Percentiles rank a stretch among this genome's conserved stretches.
These are phyloP conservation scores for Thymelicus sylvestris DNA, from an alignment of 2,888 invertebrate species.

Conservation along the genomic window DNA sequence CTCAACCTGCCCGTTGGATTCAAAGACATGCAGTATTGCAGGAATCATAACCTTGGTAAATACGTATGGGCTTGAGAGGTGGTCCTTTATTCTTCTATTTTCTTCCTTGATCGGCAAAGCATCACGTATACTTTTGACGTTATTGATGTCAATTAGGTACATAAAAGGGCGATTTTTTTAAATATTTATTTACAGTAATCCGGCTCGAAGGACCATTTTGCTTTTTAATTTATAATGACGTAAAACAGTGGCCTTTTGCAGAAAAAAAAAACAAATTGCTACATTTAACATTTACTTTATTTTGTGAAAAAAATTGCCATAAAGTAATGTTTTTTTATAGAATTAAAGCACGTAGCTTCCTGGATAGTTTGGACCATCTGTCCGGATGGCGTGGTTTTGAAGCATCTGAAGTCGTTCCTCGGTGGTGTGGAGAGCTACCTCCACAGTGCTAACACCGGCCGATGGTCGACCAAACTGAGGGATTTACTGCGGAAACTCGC, in stretches of 20 bases:
- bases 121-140: too few species aligned
- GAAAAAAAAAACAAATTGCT: too few species aligned
- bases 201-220: too few species aligned
- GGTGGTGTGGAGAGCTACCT: constrained; percentile 93
- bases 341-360: constrained; percentile 77
- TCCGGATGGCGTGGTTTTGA: constrained; percentile 87
- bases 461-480: constrained; percentile 89
- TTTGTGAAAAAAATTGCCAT: too few species aligned
- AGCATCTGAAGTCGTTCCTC: constrained; percentile 91
- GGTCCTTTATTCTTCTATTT: too few species aligned
- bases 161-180: too few species aligned
- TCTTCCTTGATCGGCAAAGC: too few species aligned
- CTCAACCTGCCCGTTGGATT: constrained; percentile 92
- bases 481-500: constrained; percentile 89
- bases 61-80: constrained; percentile 17
- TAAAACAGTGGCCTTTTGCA: too few species aligned
- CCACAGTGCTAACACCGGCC: constrained; percentile 94
- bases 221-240: too few species aligned
- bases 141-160: too few species aligned
- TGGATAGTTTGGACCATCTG: constrained; percentile 88
- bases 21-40: constrained; percentile 86
- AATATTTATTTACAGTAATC: too few species aligned
- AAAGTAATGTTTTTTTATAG: constrained; percentile 47
- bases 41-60: constrained; percentile 79
- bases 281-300: too few species aligned